Evolutionary conservation across 2,113 vertebrate species (phyloP).

Genomic region (Cynopterus brachyotis): DNA sequence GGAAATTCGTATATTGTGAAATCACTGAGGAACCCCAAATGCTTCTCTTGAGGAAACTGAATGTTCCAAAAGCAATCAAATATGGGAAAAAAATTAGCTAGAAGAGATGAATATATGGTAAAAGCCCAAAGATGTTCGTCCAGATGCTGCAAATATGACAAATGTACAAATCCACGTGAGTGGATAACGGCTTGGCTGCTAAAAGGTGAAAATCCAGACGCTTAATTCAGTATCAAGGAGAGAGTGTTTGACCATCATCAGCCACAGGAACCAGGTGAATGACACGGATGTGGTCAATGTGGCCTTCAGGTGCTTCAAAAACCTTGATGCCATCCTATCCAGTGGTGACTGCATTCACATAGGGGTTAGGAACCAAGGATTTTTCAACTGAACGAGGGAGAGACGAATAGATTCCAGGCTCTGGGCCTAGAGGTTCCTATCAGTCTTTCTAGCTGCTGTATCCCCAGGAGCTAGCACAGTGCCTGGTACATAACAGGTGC

Average conservation of each 20-base stretch:
- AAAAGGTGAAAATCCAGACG: not conserved
- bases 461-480: not conserved
- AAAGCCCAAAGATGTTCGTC: not conserved
- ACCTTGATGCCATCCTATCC: not conserved
- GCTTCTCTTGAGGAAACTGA: not conserved
- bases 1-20: not conserved
- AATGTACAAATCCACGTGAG: not conserved
- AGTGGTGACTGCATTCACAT: not conserved
- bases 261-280: not conserved
- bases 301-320: not conserved
- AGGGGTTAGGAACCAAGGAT: not conserved
- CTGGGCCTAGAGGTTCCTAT: not conserved
- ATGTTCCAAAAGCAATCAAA: slow-evolving; percentile 41
- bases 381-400: not conserved
- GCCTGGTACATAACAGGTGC: not conserved
- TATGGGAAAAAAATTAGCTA: slow-evolving; percentile 14
- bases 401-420: not conserved
- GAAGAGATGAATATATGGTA: not conserved
- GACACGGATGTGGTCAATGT: not conserved
- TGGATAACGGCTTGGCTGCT: not conserved
- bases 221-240: not conserved
- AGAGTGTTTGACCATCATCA: not conserved
- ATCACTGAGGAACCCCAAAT: not conserved
- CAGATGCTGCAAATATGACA: not conserved
- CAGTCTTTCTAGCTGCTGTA: not conserved